Conservation (phyloP, 2,888 invertebrate species). For the Synergus umbraculus region DNA sequence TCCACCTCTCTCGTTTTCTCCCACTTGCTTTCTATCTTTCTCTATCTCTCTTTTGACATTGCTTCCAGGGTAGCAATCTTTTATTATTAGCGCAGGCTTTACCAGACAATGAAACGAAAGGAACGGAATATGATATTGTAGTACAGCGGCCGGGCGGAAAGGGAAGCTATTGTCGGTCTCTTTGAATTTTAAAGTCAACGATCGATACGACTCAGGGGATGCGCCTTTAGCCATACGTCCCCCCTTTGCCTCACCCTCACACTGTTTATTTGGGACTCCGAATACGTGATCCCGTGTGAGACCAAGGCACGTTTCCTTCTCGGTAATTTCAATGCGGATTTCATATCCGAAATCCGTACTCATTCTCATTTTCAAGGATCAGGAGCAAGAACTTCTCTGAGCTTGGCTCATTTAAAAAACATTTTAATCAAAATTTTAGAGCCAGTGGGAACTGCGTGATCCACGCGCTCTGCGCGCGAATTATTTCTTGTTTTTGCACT, state of each 20-base stretch:
- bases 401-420: neutral
- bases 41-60: conserved; percentile 61
- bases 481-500: too few species aligned
- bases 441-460: too few species aligned
- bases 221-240: conserved; percentile 75
- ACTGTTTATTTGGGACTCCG: conserved; percentile 50
- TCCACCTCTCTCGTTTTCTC: conserved; percentile 47
- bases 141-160: conserved; percentile 68
- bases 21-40: conserved; percentile 49
- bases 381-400: neutral
- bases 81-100: conserved; percentile 78
- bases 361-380: neutral
- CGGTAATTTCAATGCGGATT: conserved; percentile 11
- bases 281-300: conserved; percentile 44
- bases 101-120: conserved; percentile 78
- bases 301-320: conserved; percentile 29
- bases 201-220: conserved; percentile 76
- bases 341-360: neutral
- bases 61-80: conserved; percentile 77
- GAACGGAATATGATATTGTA: conserved; percentile 78
- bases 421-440: neutral
- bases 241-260: conserved; percentile 51
- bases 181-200: conserved; percentile 78
- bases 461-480: too few species aligned
- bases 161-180: conserved; percentile 78